Conservation (phyloP, 2,888 invertebrate genomes). For the Mystacides longicornis region DNA sequence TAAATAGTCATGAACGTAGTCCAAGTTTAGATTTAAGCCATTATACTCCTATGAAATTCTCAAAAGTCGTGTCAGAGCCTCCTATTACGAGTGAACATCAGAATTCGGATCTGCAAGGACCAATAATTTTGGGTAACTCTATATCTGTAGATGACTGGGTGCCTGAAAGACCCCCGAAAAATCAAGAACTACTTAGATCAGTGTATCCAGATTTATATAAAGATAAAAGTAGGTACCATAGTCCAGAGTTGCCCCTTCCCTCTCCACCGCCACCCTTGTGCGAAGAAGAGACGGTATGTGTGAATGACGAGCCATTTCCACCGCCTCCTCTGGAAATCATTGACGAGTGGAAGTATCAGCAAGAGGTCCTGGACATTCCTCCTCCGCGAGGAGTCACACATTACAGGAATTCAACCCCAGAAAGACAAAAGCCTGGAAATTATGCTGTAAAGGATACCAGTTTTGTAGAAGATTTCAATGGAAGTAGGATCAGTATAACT, state of each 20-base stretch:
- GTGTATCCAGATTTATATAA: constrained; percentile 39
- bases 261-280: constrained; percentile 43
- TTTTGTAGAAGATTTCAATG: constrained; percentile 1
- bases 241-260: constrained; percentile 55
- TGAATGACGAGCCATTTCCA: constrained; percentile 59
- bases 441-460: not conserved
- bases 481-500: constrained; percentile 3
- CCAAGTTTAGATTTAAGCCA: not conserved
- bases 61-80: not conserved
- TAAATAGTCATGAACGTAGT: not conserved
- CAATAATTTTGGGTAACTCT: constrained; percentile 54
- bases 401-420: constrained; percentile 7
- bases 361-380: constrained; percentile 15
- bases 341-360: constrained; percentile 22
- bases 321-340: constrained; percentile 43
- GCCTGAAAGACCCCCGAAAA: constrained; percentile 71
- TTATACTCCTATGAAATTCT: not conserved
- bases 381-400: constrained; percentile 9
- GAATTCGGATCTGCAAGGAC: constrained; percentile 51
- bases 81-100: constrained; percentile 27
- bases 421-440: constrained; percentile 9
- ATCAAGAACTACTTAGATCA: constrained; percentile 55
- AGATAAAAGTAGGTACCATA: constrained; percentile 37
- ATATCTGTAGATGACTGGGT: constrained; percentile 62
- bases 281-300: constrained; percentile 51